Conservation (phyloP, 2,888 invertebrate genomes). For the Acholoe squamosa region DNA sequence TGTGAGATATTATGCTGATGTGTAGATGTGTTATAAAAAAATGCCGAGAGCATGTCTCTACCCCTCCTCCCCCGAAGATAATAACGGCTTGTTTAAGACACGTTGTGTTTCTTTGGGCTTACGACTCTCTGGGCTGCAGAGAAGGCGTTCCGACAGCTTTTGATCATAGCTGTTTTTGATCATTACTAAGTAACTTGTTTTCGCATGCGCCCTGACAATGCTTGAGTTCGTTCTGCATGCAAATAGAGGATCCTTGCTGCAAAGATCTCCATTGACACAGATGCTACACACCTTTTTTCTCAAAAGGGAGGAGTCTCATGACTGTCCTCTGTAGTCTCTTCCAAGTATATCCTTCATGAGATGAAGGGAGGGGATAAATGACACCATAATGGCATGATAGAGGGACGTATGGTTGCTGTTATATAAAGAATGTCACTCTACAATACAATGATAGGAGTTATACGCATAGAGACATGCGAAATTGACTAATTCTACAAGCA, state of each 20-base stretch:
- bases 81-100: not conserved
- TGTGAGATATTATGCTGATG: no score
- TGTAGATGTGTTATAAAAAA: not conserved
- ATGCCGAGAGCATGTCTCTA: not conserved
- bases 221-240: conserved; percentile 1
- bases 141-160: not conserved
- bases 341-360: not conserved
- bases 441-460: not conserved
- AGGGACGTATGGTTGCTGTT: not conserved
- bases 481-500: no score
- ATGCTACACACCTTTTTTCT: not conserved
- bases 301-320: not conserved
- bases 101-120: not conserved
- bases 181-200: conserved; percentile 41
- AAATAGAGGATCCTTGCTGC: not conserved
- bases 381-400: conserved; percentile 27
- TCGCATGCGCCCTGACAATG: conserved; percentile 23
- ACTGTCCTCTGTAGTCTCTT: not conserved
- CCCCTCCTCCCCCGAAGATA: not conserved
- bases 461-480: not conserved
- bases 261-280: not conserved
- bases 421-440: not conserved
- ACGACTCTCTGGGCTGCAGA: not conserved
- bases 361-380: not conserved
- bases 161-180: conserved; percentile 26